Evolutionary conservation across 2,888 invertebrate species (phyloP).

Genomic region (Megalurothrips usitatus): DNA sequence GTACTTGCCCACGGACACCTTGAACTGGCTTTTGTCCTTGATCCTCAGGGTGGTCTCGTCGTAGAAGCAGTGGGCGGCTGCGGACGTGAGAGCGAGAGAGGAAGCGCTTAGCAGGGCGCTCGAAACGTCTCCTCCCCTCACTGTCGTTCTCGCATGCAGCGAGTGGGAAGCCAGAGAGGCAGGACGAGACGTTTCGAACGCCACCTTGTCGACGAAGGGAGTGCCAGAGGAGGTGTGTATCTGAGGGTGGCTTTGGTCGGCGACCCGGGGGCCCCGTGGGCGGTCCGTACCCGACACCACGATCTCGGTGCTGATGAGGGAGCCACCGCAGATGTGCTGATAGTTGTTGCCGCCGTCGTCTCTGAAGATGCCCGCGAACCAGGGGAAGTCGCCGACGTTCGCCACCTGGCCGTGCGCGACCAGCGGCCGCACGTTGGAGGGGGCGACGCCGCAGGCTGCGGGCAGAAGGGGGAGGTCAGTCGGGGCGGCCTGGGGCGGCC

Average conservation of each 20-base stretch:
- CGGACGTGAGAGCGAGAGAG: background rate
- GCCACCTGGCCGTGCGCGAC: slow-evolving; percentile 39
- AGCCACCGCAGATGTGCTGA: slow-evolving; percentile 40
- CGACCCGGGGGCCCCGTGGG: background rate
- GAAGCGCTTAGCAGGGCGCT: background rate
- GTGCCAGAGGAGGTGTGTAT: too few relatives aligned
- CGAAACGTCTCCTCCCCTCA: background rate
- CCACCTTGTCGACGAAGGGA: background rate
- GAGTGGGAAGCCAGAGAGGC: background rate
- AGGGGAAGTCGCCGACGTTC: slow-evolving; percentile 40
- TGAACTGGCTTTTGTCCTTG: slow-evolving; percentile 36
- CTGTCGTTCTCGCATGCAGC: background rate
- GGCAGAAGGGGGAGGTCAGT: background rate
- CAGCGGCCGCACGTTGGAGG: slow-evolving; percentile 32
- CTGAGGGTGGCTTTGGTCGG: background rate
- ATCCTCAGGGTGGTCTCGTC: slow-evolving; percentile 37
- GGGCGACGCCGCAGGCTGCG: background rate
- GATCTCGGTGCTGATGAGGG: slow-evolving; percentile 39
- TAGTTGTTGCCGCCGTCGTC: background rate
- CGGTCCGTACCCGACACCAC: slow-evolving; percentile 39
- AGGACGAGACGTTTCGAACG: background rate
- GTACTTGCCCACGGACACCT: slow-evolving; percentile 41
- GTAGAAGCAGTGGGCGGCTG: slow-evolving; percentile 42
- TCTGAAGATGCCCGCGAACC: slow-evolving; percentile 41
- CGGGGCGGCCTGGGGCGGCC: background rate